Evolutionary conservation across 2,888 invertebrate species (phyloP), one percentile per base, ranked within the genome.

Genomic region (Eristalis arbustorum): DNA sequence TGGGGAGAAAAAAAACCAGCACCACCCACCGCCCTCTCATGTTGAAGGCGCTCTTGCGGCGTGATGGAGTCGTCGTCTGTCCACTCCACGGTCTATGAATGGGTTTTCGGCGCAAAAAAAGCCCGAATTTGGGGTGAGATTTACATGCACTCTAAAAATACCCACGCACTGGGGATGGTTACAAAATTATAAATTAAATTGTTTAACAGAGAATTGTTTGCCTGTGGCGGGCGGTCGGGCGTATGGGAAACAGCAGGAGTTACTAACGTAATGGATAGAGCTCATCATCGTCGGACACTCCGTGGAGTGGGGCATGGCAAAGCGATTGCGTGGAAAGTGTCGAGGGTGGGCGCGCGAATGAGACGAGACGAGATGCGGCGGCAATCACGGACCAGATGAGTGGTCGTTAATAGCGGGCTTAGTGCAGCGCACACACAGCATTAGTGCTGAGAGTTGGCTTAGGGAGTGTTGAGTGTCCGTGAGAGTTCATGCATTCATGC

Each of bases 121-220:
- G 3, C 5, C 25, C 25, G 2, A n/a, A n/a, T 4, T 14, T 14
- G 1, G 49, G 49, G 49, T 18, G 49, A 49, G 8, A 18, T 49
- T 49, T 49, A 8, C 42, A 42, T 10, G 68, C 73, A 14, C 18
- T 69, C 69, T 73, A 83, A 68, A 83, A 83, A 83, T 77, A 76
- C 8, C 18, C 37, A 14, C 28, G 56, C 49, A 6, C 18, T 10
- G 34, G 40, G 11, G 42, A 42, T 61, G 40, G 67, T 57, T 72
- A 28, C 28, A 67, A 73, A 84, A 72, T 84, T 79, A 49, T 68
- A 72, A 76, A 72, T 76, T 79, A 31, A 84, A 72, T 75, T 84
- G 67, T 62, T 79, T 56, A 40, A 61, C 31, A 66, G 61, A 74
- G 61, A 31, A 31, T 42, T 49, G 66, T 34, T 37, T 6, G 40